Conservation (phyloP, 2,113 vertebrate genomes). For the Megaceryle maxima region DNA sequence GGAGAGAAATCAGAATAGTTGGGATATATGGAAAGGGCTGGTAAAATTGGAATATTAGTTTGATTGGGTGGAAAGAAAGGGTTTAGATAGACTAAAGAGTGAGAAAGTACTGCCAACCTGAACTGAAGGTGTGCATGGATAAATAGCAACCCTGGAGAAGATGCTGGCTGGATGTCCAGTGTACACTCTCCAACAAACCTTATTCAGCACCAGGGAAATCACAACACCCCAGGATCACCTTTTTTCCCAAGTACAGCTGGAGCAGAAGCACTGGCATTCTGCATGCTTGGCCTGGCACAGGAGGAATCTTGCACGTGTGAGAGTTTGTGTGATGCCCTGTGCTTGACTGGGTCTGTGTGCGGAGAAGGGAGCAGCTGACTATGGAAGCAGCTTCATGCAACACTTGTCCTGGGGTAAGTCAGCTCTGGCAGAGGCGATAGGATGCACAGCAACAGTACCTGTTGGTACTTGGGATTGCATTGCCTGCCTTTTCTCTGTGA, state of each 20-base stretch:
- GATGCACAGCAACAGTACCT: neutral
- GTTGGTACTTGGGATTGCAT: too few relatives aligned
- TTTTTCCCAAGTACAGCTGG: neutral
- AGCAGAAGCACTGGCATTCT: neutral
- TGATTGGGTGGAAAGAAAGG: neutral
- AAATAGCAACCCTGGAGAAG: neutral
- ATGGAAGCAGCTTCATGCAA: neutral
- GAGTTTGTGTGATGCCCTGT: neutral
- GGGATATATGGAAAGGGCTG: neutral
- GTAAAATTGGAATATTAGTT: neutral
- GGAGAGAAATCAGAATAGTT: neutral
- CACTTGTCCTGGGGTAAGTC: neutral
- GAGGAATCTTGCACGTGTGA: too few relatives aligned
- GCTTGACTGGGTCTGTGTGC: rapidly evolving
- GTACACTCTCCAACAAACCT: neutral
- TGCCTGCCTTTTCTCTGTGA: neutral
- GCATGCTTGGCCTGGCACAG: neutral
- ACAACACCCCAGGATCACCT: neutral
- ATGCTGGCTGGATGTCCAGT: neutral
- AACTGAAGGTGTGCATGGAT: neutral
- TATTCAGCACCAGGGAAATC: neutral
- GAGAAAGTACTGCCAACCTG: neutral
- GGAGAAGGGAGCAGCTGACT: neutral
- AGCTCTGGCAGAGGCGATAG: neutral
- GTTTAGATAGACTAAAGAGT: neutral